These are phyloP conservation scores for Melanerpes formicivorus DNA, from an alignment of 2,113 vertebrate species.

Conservation along the genomic window DNA sequence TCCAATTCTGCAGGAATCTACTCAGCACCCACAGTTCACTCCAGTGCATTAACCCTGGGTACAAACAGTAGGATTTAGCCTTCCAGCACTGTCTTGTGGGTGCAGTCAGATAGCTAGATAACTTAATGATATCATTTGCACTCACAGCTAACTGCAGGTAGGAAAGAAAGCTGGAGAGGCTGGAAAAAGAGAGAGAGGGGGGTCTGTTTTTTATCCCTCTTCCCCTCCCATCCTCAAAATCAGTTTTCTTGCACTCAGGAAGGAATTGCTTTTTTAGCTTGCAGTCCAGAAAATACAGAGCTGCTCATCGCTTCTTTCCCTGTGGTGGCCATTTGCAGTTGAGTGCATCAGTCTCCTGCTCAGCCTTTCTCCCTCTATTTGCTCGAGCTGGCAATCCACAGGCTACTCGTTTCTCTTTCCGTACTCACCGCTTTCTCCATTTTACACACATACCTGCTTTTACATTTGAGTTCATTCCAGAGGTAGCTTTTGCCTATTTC, in stretches of 20 bases:
- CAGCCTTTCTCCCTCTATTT: constrained; percentile 3
- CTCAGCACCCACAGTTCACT: constrained; percentile 27
- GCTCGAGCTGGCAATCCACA: background rate
- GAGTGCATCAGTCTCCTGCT: background rate
- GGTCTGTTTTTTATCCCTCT: background rate
- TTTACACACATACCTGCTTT: background rate
- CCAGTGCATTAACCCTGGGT: constrained; percentile 56
- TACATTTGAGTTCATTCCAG: background rate
- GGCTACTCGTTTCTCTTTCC: background rate
- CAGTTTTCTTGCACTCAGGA: background rate
- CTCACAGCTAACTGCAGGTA: constrained; percentile 36
- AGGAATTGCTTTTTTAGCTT: constrained; percentile 10
- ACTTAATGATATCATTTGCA: constrained; percentile 61
- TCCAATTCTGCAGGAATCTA: background rate
- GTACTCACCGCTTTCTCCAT: background rate
- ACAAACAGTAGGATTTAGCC: constrained; percentile 49
- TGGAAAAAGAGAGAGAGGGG: background rate
- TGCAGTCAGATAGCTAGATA: constrained; percentile 53
- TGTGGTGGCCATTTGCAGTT: constrained; percentile 17
- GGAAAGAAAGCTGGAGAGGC: background rate
- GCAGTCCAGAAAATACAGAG: background rate
- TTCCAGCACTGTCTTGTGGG: constrained; percentile 31
- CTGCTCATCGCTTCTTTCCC: background rate
- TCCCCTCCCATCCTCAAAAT: background rate
- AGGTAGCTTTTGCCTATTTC: background rate